A percentile compares a stretch with the other conserved stretches of the same genome.
These are phyloP conservation scores for Tinea semifulvella DNA, from an alignment of 2,888 invertebrate genomes.

Conservation along the genomic window DNA sequence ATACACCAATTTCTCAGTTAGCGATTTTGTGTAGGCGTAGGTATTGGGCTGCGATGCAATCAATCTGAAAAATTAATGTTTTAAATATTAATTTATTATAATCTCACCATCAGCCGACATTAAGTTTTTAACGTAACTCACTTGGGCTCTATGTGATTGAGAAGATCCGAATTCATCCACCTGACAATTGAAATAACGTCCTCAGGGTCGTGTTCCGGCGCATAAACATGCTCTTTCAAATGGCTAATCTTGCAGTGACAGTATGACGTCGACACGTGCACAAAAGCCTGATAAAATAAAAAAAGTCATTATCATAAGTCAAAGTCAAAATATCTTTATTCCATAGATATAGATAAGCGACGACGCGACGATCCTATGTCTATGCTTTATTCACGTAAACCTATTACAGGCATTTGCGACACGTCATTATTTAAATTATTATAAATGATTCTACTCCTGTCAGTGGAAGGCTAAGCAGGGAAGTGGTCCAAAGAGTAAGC, in stretches of 20 bases:
- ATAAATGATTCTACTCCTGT: too few species aligned
- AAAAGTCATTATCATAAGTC: too few species aligned
- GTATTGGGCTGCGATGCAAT: slow-evolving; percentile 90
- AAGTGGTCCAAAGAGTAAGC: too few species aligned
- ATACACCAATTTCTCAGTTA: slow-evolving; percentile 85
- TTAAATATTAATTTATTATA: neutral
- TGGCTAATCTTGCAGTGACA: slow-evolving; percentile 85
- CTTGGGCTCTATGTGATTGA: slow-evolving; percentile 73
- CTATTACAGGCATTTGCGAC: too few species aligned
- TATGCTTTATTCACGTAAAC: too few species aligned
- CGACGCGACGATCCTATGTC: too few species aligned
- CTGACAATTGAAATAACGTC: slow-evolving; percentile 71
- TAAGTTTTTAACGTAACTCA: slow-evolving; percentile 31
- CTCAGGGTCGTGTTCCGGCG: slow-evolving; percentile 68
- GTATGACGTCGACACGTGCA: slow-evolving; percentile 93
- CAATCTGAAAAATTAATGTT: slow-evolving; percentile 51
- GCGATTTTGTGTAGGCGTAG: slow-evolving; percentile 94
- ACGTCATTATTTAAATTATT: too few species aligned
- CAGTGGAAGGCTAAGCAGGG: too few species aligned
- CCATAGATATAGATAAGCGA: too few species aligned
- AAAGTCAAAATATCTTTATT: too few species aligned
- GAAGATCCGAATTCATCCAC: slow-evolving; percentile 73
- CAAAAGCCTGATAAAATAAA: slow-evolving; percentile 75
- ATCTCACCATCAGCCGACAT: neutral
- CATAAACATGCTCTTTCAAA: slow-evolving; percentile 84